Evolutionary conservation across 2,888 invertebrate species (phyloP), one percentile per base, ranked within the genome.

Genomic region (Philonicus albiceps): DNA sequence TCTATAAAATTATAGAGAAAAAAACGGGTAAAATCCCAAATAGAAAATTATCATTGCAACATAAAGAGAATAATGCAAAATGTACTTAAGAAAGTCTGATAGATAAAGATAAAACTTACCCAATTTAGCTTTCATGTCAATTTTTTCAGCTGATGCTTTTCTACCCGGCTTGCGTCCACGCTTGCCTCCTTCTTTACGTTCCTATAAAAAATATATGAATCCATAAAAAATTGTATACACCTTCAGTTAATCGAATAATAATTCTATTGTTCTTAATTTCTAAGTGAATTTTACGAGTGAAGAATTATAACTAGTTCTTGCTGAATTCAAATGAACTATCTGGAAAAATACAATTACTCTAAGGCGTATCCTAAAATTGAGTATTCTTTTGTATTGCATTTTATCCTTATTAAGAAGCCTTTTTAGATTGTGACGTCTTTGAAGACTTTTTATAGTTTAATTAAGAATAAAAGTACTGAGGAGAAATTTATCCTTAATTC

Each of bases 41-140:
- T 55, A 31, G 7, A n/a, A 22, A 1, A 37, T 34, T 27, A 81
- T 19, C 11, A 37, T 86, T 19, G 43, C 40, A 22, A 78, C 75
- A 43, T 13, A 86, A 75, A 37, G 8, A 80, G 8, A 80, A 80
- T 34, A 30, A 72, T 87, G 8, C 30, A 80, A 73, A 37, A n/a
- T 64, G 27, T 8, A 2, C 5, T 6, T 64, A 64, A 43, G 16
- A 43, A 43, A 43, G 3, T 43, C 16, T 43, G 22, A 64, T 64
- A 43, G 8, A n/a, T 43, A 22, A 73, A 37, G 7, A 43, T 7
- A 49, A 31, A 43, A 7, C 81, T 92, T 93, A 97, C 97, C 97
- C 90, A 98, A 94, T 94, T 98, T 98, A 88, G 97, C 97, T 94
- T 96, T 97, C 94, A 97, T 96, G 93, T 98, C 98, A 93, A 97